Percentiles rank a stretch among this genome's conserved stretches.
Conservation (phyloP, 92 coral and sea anemone species). For the Blastomussa wellsi region DNA sequence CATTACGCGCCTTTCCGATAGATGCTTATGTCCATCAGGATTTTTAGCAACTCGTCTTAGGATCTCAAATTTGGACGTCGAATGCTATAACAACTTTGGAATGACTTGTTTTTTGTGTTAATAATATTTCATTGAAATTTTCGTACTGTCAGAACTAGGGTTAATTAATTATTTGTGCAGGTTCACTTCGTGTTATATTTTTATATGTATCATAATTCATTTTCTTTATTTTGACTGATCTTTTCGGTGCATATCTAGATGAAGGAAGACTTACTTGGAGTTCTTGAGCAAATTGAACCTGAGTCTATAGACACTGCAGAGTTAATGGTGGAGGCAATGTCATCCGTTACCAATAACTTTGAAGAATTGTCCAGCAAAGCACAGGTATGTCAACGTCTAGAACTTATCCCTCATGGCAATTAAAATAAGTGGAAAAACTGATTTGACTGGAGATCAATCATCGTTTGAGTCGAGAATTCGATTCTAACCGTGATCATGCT, state of each 20-base stretch:
- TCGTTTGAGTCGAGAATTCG: not conserved
- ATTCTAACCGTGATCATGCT: not conserved
- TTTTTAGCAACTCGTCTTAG: no score
- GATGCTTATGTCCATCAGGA: no score
- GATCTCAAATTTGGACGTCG: no score
- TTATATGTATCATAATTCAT: no score
- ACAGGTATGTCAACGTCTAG: conserved; percentile 38
- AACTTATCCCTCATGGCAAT: not conserved
- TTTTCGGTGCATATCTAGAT: not conserved
- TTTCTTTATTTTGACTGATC: not conserved
- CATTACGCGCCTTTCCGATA: no score
- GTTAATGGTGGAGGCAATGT: conserved; percentile 39
- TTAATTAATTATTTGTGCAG: no score
- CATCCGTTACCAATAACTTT: conserved; percentile 37
- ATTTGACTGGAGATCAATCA: not conserved
- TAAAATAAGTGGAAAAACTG: not conserved
- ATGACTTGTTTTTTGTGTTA: no score
- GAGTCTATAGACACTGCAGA: conserved; percentile 47
- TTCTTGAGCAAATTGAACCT: conserved; percentile 25
- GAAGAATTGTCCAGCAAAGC: conserved; percentile 46
- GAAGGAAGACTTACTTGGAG: conserved; percentile 16
- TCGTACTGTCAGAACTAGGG: no score
- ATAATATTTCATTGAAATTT: no score
- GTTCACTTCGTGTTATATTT: no score
- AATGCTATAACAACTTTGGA: no score